Conservation (phyloP, 2,888 invertebrate species). For the Coelopa pilipes region DNA sequence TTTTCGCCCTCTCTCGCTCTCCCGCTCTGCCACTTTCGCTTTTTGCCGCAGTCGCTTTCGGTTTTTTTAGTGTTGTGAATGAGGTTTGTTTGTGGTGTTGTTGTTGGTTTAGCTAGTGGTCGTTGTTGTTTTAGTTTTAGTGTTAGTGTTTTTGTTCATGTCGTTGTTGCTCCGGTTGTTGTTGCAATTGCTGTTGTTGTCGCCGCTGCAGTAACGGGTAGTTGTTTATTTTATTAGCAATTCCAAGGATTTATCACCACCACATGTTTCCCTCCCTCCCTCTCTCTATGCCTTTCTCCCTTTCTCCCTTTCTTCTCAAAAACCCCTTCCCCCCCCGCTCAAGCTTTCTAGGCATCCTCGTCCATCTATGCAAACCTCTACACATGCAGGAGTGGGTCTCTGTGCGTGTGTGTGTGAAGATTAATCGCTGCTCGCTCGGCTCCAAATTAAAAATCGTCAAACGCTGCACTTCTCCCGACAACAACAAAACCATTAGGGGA, state of each 20-base stretch:
- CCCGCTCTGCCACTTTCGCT: too few species aligned
- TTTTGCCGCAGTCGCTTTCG: neutral
- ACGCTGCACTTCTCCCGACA: too few species aligned
- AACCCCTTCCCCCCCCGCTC: too few species aligned
- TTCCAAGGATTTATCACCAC: slow-evolving; percentile 15
- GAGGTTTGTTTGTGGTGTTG: neutral
- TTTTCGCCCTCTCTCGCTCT: too few species aligned
- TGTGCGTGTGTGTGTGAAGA: neutral
- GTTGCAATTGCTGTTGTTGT: neutral
- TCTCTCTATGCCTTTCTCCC: too few species aligned
- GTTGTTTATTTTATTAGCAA: slow-evolving; percentile 29
- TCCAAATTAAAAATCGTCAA: too few species aligned
- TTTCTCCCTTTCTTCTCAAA: too few species aligned
- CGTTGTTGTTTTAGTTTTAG: neutral
- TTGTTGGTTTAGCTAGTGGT: neutral
- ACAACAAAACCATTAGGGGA: too few species aligned
- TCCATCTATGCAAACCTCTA: too few species aligned
- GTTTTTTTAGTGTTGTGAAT: neutral
- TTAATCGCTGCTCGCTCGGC: too few species aligned
- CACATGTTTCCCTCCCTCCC: too few species aligned
- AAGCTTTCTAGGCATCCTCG: too few species aligned
- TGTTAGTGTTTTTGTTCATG: neutral
- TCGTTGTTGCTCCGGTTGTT: neutral
- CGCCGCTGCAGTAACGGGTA: neutral
- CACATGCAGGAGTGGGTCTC: neutral